Evolutionary conservation across 2,888 invertebrate genomes (phyloP).

Genomic region (Oscheius sp.): DNA sequence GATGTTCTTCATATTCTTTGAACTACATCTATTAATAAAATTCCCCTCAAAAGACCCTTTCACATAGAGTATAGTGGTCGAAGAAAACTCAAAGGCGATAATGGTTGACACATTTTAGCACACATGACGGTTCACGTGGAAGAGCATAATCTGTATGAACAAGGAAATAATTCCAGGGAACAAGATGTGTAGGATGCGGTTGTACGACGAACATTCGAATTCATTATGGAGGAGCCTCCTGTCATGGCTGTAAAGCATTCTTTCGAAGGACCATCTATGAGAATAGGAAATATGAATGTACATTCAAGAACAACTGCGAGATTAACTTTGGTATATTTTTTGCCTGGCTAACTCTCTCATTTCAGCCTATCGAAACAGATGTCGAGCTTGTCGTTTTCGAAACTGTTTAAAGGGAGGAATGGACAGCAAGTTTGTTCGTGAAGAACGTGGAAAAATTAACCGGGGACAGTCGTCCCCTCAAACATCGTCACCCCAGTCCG

Average conservation of each 20-base stretch:
- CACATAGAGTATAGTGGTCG: no score
- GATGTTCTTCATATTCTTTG: no score
- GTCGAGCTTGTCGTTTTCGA: conserved; percentile 57
- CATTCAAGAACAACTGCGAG: conserved; percentile 52
- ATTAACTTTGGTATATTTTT: conserved; percentile 53
- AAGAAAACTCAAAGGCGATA: no score
- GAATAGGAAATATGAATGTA: conserved; percentile 53
- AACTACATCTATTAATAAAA: no score
- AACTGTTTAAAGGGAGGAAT: conserved; percentile 59
- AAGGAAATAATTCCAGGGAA: conserved; percentile 43
- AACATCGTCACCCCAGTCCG: conserved; percentile 36
- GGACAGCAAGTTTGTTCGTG: conserved; percentile 59
- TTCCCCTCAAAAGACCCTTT: no score
- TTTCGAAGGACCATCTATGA: conserved; percentile 58
- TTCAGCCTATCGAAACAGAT: conserved; percentile 57
- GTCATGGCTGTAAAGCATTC: conserved; percentile 63
- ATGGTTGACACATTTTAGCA: no score
- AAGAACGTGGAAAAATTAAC: conserved; percentile 44
- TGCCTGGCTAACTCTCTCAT: conserved; percentile 42
- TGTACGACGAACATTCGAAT: conserved; percentile 53
- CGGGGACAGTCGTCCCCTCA: conserved; percentile 32
- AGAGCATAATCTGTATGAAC: no score
- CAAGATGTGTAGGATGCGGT: conserved; percentile 57
- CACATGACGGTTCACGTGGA: no score
- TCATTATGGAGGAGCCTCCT: conserved; percentile 59